Evolutionary conservation across 2,888 invertebrate species (phyloP), one percentile per base, ranked within the genome.

Genomic region (Zele albiditarsus): DNA sequence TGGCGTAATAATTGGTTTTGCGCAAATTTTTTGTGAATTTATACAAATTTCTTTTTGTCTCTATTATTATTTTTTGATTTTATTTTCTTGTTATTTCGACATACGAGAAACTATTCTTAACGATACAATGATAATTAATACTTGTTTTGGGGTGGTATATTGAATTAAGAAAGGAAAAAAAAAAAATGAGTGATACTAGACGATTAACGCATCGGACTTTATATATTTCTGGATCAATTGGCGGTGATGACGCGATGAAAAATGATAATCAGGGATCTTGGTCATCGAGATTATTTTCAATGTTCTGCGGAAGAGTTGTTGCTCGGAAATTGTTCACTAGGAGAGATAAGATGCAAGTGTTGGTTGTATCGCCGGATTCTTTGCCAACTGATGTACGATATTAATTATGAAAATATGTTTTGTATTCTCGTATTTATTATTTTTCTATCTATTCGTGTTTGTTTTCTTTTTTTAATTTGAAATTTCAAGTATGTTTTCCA

Each of bases 201-300:
- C 78, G 82, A 42, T 79, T 80, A 71, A 85, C 85, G 31, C 81
- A 83, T 71, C 80, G 78, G 46, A 78, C 80, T 14, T 80, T 86
- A n/a, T 84, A 80, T 72, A 78, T 86, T 58, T 81, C 79, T 28
- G 77, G 80, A 20, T 25, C 79, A 12, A 80, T 74, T 57, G 82
- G 77, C 3, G 71, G 71, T 42, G 76, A 75, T 14, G 75, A 79
- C 23, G 23, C 25, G 16, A 27, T 72, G 2, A 74, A 71, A 62
- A 76, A 77, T 73, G 76, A 58, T 23, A 71, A 75, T 20, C 27
- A 73, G 8, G 68, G 53, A 20, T 70, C 80, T 12, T 86, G 85
- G 84, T 80, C 73, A 25, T 78, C 77, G 20, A 75, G 82, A 71
- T 70, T 84, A 20, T 80, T 81, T 23, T 77, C 78, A 25, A 65